A percentile compares a stretch with the other conserved stretches of the same genome.
phyloP scores from a whole-genome alignment of 1,140 invertebrate species.

The Panagrolaimus sp. region DNA sequence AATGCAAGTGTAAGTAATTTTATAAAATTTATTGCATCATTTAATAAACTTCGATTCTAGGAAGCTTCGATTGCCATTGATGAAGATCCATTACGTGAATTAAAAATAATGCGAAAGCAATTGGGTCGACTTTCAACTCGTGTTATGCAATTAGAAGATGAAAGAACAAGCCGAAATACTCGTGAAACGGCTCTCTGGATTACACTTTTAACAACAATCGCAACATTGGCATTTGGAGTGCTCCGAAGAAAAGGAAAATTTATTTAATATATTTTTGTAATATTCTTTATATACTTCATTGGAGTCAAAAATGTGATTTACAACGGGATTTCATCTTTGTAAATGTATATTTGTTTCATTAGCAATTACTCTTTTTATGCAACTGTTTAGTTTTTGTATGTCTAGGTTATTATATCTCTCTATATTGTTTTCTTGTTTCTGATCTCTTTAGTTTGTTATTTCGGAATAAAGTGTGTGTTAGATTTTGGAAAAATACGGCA shows the following conservation, averaged over 20 bases:
- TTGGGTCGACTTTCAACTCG: slow-evolving; percentile 38
- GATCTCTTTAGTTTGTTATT: too few relatives aligned
- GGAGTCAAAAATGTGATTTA: too few relatives aligned
- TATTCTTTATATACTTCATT: too few relatives aligned
- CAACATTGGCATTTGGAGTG: not conserved
- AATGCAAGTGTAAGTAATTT: not conserved
- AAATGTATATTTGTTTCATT: too few relatives aligned
- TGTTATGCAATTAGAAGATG: slow-evolving; percentile 46
- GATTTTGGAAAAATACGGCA: too few relatives aligned
- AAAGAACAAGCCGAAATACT: slow-evolving; percentile 26
- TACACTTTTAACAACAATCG: slow-evolving; percentile 10
- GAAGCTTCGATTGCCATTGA: slow-evolving; percentile 36
- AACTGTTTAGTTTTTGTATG: too few relatives aligned
- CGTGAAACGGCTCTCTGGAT: slow-evolving; percentile 31
- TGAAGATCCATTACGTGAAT: slow-evolving; percentile 44
- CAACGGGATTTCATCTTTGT: too few relatives aligned
- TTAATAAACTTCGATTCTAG: slow-evolving; percentile 12
- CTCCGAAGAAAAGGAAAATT: not conserved
- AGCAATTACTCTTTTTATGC: too few relatives aligned
- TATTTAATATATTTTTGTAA: too few relatives aligned
- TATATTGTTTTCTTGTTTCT: too few relatives aligned
- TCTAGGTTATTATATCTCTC: too few relatives aligned
- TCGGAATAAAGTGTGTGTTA: too few relatives aligned
- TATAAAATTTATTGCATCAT: slow-evolving; percentile 2
- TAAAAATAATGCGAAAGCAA: slow-evolving; percentile 41